Conservation (phyloP, 2,888 invertebrate genomes). For the Ceriagrion tenellum region DNA sequence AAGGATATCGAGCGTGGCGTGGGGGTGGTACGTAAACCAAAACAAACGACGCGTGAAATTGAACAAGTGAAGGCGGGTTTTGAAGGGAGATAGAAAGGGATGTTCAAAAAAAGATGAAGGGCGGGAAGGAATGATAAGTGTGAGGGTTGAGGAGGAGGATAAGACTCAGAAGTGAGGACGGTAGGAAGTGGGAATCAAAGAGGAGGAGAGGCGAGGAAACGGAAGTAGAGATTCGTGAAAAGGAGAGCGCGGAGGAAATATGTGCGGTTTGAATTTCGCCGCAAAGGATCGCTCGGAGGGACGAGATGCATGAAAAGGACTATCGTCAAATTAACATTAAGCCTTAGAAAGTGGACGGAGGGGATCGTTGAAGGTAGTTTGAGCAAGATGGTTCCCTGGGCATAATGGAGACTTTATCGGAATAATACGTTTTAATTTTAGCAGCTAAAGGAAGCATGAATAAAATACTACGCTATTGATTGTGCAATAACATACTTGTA, state of each 20-base stretch:
- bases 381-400: too few species aligned
- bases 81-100: neutral
- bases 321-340: neutral
- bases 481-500: too few species aligned
- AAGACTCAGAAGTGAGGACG: neutral
- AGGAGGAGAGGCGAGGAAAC: neutral
- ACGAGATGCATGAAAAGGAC: neutral
- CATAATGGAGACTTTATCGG: too few species aligned
- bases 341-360: too few species aligned
- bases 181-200: neutral
- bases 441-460: too few species aligned
- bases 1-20: conserved; percentile 25
- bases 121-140: neutral
- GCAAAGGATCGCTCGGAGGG: neutral
- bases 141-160: neutral
- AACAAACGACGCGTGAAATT: conserved; percentile 54
- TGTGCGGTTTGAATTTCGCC: too few species aligned
- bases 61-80: neutral
- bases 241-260: neutral
- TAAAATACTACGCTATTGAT: too few species aligned
- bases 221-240: neutral
- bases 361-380: neutral
- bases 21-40: conserved; percentile 39
- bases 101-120: neutral
- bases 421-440: too few species aligned